Conservation (phyloP, 2,113 vertebrate genomes). For the Cavia aperea region DNA sequence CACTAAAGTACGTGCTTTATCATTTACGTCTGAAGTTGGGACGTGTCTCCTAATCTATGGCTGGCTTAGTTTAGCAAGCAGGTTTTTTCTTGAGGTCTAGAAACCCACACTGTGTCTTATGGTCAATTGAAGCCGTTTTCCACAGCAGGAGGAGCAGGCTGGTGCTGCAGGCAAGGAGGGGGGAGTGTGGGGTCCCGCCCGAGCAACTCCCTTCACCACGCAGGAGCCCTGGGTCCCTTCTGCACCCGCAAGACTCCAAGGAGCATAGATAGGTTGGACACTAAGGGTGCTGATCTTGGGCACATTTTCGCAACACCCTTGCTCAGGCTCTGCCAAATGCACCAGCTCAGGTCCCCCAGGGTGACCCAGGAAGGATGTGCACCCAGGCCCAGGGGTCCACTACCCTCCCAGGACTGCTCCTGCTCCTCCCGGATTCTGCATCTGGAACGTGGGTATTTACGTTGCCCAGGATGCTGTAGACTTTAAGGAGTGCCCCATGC, state of each 20-base stretch:
- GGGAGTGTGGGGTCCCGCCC: neutral
- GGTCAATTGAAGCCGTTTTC: neutral
- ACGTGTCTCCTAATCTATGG: neutral
- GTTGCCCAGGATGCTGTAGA: neutral
- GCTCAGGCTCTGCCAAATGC: no score
- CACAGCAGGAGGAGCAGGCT: neutral
- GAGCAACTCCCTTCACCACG: rapidly evolving
- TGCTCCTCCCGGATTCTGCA: neutral
- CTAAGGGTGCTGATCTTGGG: neutral
- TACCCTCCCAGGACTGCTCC: neutral
- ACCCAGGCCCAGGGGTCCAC: neutral
- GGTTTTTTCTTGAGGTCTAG: neutral
- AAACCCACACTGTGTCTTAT: neutral
- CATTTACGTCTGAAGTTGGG: neutral
- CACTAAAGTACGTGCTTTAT: neutral
- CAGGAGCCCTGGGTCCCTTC: neutral
- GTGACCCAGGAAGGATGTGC: no score
- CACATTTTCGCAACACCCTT: rapidly evolving
- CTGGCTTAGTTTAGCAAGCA: neutral
- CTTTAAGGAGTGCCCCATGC: neutral
- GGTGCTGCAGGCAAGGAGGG: neutral
- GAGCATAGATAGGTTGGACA: neutral
- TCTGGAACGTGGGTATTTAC: neutral
- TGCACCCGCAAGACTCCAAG: neutral
- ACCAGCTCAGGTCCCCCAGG: neutral